Evolutionary conservation across 1,140 invertebrate species (phyloP), one percentile per base, ranked within the genome.

Genomic region (Phocides pigmalion): DNA sequence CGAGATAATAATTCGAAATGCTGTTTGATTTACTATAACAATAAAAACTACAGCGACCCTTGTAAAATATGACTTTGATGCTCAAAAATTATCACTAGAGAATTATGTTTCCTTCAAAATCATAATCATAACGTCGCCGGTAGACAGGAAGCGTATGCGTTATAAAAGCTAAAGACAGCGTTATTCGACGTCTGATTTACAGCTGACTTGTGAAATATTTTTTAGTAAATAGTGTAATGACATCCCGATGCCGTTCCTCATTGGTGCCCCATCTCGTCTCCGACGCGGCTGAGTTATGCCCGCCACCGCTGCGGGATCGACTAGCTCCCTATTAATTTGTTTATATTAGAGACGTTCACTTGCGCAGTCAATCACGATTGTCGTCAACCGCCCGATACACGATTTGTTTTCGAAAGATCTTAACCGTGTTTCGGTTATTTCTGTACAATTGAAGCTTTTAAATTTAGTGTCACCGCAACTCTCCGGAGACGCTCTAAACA

Each of bases 401-500:
- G 84, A 90, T 90, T 86, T 88, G 88, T 90, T 90, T 89, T 84
- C 82, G 72, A 88, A 88, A 88, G 86, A 89, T 89, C 86, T 88
- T 88, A 89, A 89, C 88, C 88, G 84, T 89, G 86, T 90, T 88
- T 82, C 76, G 74, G 84, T 86, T 89, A 89, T 90, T 90, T 88
- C 84, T 82, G 88, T 90, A 88, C 88, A 87, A 89, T 90, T 84
- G 85, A 87, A 81, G 86, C 86, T 87, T 89, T 88, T 88, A 89
- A 90, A 90, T 90, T 84, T 83, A 88, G 83, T 90, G 86, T 89
- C 86, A 84, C 86, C 85, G 84, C 86, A 82, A 82, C 81, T 87
- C 86, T 81, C 86, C 66, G 76, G 86, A 89, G 88, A 87, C 84
- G 85, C 70, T 87, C 81, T 70, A 77, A 87, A 84, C 88, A 90